Conservation (phyloP, 2,113 vertebrate species). For the Hoplias malabaricus region DNA sequence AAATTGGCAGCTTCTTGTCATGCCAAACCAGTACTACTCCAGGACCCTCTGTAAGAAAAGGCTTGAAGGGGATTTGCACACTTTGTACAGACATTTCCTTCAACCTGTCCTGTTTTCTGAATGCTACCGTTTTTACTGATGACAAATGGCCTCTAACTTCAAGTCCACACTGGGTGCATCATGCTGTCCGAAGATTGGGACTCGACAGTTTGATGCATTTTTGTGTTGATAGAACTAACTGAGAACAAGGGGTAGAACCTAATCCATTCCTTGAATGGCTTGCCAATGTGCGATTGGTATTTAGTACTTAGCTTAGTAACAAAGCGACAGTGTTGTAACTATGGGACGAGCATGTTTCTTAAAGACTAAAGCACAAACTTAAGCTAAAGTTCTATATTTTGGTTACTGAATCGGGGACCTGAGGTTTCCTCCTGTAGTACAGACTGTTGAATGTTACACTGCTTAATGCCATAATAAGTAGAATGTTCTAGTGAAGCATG, state of each 20-base stretch:
- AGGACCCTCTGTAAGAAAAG: neutral
- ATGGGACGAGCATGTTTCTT: constrained; percentile 17
- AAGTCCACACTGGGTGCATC: neutral
- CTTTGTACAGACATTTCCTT: neutral
- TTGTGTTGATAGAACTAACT: neutral
- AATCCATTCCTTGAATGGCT: constrained; percentile 17
- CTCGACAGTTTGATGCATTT: neutral
- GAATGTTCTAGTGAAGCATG: neutral
- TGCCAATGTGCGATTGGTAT: constrained; percentile 19
- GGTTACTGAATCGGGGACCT: neutral
- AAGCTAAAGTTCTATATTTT: constrained; percentile 29
- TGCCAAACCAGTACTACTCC: neutral
- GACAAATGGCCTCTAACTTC: constrained; percentile 11
- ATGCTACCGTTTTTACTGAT: neutral
- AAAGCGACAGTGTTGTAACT: constrained; percentile 23
- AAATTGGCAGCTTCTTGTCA: neutral
- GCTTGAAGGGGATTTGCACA: neutral
- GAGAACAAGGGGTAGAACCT: neutral
- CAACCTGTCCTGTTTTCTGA: neutral
- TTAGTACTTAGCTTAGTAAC: constrained; percentile 22
- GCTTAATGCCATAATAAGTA: neutral
- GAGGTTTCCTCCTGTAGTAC: neutral
- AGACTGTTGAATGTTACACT: neutral
- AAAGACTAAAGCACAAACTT: constrained; percentile 29
- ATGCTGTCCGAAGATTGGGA: neutral